Evolutionary conservation across 1,140 invertebrate species (phyloP), one percentile per base, ranked within the genome.

Genomic region (Drosophila erecta): DNA sequence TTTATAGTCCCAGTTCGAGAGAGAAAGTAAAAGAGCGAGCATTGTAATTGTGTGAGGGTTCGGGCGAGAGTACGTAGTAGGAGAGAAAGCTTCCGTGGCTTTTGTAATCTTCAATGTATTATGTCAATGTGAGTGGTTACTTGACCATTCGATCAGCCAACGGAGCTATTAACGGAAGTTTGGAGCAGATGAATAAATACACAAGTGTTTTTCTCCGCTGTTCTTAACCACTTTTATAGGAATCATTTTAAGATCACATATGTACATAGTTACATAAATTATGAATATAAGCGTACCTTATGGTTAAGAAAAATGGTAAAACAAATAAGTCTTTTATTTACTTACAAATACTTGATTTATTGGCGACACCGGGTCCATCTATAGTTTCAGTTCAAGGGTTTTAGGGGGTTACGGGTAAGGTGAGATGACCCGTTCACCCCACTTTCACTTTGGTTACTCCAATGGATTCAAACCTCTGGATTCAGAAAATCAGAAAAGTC

Each of bases 41-140:
- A 14, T 41, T 24, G 10, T 15, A 20, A 20, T 10, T 44, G 41
- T 44, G 41, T 20, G 35, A 8, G 22, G 14, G 4, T 3, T 35
- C 35, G n/a, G 30, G 30, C 49, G 33, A 37, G 50, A 53, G 30
- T 20, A 22, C 7, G n/a, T 41, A 14, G 27, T 6, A n/a, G 17
- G 40, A 55, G 49, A 55, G 62, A 40, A 46, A 70, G 66, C 62
- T 69, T 56, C 41, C 3, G 6, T 56, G 49, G 11, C 43, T 70
- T 54, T 57, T 66, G 64, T 67, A 69, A 69, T 66, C 47, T 38
- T 27, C 55, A 14, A 4, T 27, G 44, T 30, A 27, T 66, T 50
- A 66, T 62, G 64, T 66, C 60, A 66, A 58, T 20, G 11, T 2
- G 11, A 51, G 37, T 41, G 35, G 51, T 22, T 37, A 40, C 49